Evolutionary conservation across 2,888 invertebrate genomes (phyloP).

Genomic region (Drosophila sordidapex): DNA sequence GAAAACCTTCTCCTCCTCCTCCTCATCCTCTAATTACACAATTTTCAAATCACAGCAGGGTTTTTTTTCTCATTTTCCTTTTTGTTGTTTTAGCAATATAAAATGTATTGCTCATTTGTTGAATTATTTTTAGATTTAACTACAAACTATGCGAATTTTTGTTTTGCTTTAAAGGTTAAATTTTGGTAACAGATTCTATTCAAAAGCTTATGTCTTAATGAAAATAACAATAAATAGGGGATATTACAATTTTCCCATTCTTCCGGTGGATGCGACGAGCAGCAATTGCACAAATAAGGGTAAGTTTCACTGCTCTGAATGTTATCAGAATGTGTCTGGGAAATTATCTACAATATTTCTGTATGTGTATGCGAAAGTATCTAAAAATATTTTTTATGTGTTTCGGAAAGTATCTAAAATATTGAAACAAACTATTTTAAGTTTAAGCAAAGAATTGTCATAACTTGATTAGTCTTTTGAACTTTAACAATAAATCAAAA

Average conservation of each 20-base stretch:
- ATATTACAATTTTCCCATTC: conserved; percentile 5
- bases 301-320: conserved; percentile 9
- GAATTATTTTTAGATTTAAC: conserved; percentile 42
- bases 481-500: not conserved
- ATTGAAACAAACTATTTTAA: not conserved
- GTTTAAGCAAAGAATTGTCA: not conserved
- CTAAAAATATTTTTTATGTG: not conserved
- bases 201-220: conserved; percentile 46
- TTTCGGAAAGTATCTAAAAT: not conserved
- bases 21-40: conserved; percentile 20
- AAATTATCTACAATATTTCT: too few species aligned
- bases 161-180: conserved; percentile 34
- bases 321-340: not conserved
- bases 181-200: conserved; percentile 38
- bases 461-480: not conserved
- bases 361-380: not conserved
- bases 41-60: conserved; percentile 29
- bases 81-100: conserved; percentile 12
- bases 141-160: conserved; percentile 49
- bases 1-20: conserved; percentile 55
- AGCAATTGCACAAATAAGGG: not conserved
- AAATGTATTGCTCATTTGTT: conserved; percentile 51
- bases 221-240: conserved; percentile 29
- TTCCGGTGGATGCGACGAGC: conserved; percentile 8
- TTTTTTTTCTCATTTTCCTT: conserved; percentile 25